Evolutionary conservation across 2,113 vertebrate genomes (phyloP), one percentile per base, ranked within the genome.

Genomic region (Parus major): DNA sequence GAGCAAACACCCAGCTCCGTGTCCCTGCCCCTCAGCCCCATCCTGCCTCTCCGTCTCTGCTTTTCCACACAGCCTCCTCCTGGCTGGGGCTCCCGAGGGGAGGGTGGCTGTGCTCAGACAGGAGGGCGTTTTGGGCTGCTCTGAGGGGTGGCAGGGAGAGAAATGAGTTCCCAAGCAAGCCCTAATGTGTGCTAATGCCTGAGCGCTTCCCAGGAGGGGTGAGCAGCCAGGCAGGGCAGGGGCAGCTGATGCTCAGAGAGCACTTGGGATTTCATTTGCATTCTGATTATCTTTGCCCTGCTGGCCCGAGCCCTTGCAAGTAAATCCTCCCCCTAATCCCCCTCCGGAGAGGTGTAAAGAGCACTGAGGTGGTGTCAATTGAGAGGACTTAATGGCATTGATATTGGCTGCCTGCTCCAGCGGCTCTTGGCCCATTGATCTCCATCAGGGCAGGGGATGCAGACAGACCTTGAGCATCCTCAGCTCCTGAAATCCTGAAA

Each of bases 221-320:
- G 76, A 36, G 90, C 93, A 87, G 93, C 95, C 76, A 22, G 92
- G 70, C 90, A 78, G 50, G 83, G 68, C 93, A 49, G 69, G 76
- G 79, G 68, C 96, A 92, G 92, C 94, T 79, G 92, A 88, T 75
- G 88, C 69, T 60, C 83, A 2, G 35, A 17, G 77, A 89, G 92
- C 89, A 7, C 86, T 82, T 42, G 73, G 89, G 89, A 65, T 82
- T 80, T 46, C 22, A 92, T 96, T 94, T 96, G 92, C 95, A 95
- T 95, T 82, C 95, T 93, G 73, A 96, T 96, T 89, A 76, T 95
- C 93, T 86, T n/a, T 88, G 80, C 86, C 95, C 92, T 96, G 91
- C 91, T 50, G 94, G 92, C 95, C 94, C 36, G 83, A 97, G 95
- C 83, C 94, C 94, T 61, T 25, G 91, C 91, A 19, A 92, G 96